Conservation (phyloP, 1,140 invertebrate species). For the Rhynchophorus ferrugineus region DNA sequence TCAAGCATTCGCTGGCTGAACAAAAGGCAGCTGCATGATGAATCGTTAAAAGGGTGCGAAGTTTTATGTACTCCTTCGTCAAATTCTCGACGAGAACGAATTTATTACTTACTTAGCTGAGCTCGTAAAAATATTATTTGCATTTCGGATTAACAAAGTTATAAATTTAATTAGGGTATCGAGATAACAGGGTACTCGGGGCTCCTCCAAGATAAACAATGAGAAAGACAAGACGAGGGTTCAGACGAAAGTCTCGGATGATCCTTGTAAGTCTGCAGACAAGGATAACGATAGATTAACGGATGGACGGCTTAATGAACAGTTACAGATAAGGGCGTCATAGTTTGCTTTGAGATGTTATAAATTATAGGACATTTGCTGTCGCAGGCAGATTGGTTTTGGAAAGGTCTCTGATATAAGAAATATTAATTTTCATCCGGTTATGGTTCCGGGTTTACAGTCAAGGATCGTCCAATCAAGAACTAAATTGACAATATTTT, state of each 20-base stretch:
- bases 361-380: background rate
- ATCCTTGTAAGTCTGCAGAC: constrained; percentile 10
- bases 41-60: too few relatives aligned
- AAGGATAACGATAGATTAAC: constrained; percentile 7
- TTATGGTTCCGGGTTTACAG: too few relatives aligned
- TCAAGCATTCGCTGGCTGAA: too few relatives aligned
- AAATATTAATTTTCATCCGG: too few relatives aligned
- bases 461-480: too few relatives aligned
- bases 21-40: too few relatives aligned
- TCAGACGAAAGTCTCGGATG: background rate
- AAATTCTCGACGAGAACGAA: too few relatives aligned
- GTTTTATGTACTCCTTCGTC: too few relatives aligned
- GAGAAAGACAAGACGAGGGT: constrained; percentile 4
- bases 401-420: too few relatives aligned
- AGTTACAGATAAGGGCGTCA: constrained; percentile 5
- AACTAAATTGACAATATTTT: too few relatives aligned
- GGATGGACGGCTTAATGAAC: constrained; percentile 9
- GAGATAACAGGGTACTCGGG: constrained; percentile 5
- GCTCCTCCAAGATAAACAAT: constrained; percentile 14
- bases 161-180: constrained; percentile 12
- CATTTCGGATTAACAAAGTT: constrained; percentile 7
- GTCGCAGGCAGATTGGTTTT: background rate
- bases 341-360: background rate
- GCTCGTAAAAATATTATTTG: too few relatives aligned
- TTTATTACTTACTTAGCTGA: too few relatives aligned